Conservation (phyloP, 1,140 invertebrate genomes). For the Battus philenor region DNA sequence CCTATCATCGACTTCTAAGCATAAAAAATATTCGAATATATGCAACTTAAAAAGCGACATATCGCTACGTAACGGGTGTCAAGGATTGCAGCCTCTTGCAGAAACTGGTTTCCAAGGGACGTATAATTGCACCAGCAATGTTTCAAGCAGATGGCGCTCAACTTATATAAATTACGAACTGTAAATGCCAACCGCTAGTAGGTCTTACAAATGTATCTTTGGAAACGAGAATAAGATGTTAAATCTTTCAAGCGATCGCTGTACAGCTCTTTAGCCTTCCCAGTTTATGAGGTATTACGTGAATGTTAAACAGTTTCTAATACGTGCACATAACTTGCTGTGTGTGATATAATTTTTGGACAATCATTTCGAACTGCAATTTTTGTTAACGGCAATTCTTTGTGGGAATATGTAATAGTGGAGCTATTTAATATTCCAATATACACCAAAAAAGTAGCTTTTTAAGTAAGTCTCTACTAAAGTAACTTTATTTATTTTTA, state of each 20-base stretch:
- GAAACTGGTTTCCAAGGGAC: slow-evolving; percentile 17
- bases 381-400: too few relatives aligned
- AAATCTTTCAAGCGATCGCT: slow-evolving; percentile 1
- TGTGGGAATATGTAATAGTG: too few relatives aligned
- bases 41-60: neutral
- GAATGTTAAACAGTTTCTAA: neutral
- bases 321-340: neutral
- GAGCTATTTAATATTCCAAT: too few relatives aligned
- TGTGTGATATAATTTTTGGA: neutral
- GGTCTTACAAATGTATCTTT: slow-evolving; percentile 4
- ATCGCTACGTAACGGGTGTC: slow-evolving; percentile 9
- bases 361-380: too few relatives aligned
- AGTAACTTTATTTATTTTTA: too few relatives aligned
- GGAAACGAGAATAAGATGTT: neutral
- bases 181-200: slow-evolving; percentile 17
- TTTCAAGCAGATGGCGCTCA: slow-evolving; percentile 22
- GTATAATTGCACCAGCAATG: slow-evolving; percentile 20
- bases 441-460: too few relatives aligned
- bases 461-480: too few relatives aligned
- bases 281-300: neutral
- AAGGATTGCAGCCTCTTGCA: slow-evolving; percentile 22
- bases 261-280: neutral
- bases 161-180: slow-evolving; percentile 14
- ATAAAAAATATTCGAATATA: too few relatives aligned
- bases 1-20: too few relatives aligned